Base-by-base conservation (phyloP, 2,797 vertebrate species). In the Lacerta viridis region DNA sequence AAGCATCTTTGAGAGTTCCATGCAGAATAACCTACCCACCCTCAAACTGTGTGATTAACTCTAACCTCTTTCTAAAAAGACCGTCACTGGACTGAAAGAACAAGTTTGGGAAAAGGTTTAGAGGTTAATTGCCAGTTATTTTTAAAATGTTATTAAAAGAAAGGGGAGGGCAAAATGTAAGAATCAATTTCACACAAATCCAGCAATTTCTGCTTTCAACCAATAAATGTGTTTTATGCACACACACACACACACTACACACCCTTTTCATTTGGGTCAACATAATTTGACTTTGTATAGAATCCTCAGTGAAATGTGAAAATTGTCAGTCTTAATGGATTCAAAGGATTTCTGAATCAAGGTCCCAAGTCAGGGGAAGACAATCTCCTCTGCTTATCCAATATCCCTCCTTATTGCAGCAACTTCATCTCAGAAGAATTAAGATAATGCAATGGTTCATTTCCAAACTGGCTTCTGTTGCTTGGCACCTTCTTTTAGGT, bases 111-210 rank as follows among this genome's bases (percentile, higher is more conserved):
- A 10, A 80, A 76, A 39, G 0, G 79, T 88, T 92, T 84, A 87
- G 86, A 93, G 84, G 87, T 94, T 96, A 94, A 95, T 92, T 96
- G 82, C 20, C 84, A 95, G 87, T 94, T 96, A 88, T 25, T 84
- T 75, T 8, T 90, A 78, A 86, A 92, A 72, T 3, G 89, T 66
- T 91, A 9, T 85, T 88, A 36, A 91, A 87, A 85, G 10, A 78
- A 92, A 85, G 76, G 87, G 11, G 89, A 46, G 0, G 92, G 18
- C 50, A 50, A 86, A 75, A n/a, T 25, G n/a, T 11, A 71, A 92
- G 90, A 87, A 13, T 76, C 33, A 0, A 5, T 0, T 87, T 92
- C 80, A 90, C 36, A n/a, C 39, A 94, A 93, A 90, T 18, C 7
- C 85, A 13, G 64, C n/a, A 25, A 27, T 92, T 72, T 92, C 46